Conservation (phyloP, 2,797 vertebrate genomes). For the Orestias chungarensis region DNA sequence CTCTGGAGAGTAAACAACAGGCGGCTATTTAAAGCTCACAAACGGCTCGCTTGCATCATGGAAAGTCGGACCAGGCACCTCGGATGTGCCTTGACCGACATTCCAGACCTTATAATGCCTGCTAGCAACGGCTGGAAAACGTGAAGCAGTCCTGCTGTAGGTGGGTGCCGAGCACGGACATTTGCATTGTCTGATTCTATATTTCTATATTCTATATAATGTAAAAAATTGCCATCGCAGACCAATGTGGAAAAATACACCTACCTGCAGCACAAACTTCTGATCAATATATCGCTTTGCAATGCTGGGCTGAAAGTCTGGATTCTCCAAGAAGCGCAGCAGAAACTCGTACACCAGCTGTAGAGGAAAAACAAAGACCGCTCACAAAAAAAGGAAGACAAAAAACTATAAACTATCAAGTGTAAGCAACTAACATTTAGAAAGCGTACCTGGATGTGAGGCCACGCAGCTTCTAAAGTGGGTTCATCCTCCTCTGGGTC, state of each 20-base stretch:
- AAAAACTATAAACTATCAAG: neutral
- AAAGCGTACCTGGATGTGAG: slow-evolving; percentile 90
- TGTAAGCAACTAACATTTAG: neutral
- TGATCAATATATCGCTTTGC: slow-evolving; percentile 96
- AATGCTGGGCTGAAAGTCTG: slow-evolving; percentile 96
- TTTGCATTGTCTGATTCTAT: slow-evolving; percentile 35
- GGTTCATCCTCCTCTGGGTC: slow-evolving; percentile 99
- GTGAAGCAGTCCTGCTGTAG: slow-evolving; percentile 49
- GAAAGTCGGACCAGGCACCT: slow-evolving; percentile 76
- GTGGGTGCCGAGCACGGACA: slow-evolving; percentile 36
- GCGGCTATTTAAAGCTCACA: slow-evolving; percentile 77
- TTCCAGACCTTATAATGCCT: slow-evolving; percentile 61
- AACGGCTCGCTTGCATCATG: slow-evolving; percentile 77
- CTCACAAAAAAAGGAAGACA: neutral
- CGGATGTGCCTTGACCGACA: slow-evolving; percentile 65
- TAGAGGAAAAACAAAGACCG: slow-evolving; percentile 36
- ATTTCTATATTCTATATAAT: neutral
- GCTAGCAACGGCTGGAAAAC: slow-evolving; percentile 42
- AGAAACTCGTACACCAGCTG: slow-evolving; percentile 99
- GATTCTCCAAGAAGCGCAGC: slow-evolving; percentile 95
- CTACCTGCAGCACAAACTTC: slow-evolving; percentile 98
- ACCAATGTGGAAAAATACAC: slow-evolving; percentile 21
- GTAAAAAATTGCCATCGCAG: neutral
- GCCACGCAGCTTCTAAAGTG: slow-evolving; percentile 96
- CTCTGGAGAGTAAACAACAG: slow-evolving; percentile 69